Evolutionary conservation across 92 coral and sea anemone species (phyloP).

Genomic region (Phenganax marumi): DNA sequence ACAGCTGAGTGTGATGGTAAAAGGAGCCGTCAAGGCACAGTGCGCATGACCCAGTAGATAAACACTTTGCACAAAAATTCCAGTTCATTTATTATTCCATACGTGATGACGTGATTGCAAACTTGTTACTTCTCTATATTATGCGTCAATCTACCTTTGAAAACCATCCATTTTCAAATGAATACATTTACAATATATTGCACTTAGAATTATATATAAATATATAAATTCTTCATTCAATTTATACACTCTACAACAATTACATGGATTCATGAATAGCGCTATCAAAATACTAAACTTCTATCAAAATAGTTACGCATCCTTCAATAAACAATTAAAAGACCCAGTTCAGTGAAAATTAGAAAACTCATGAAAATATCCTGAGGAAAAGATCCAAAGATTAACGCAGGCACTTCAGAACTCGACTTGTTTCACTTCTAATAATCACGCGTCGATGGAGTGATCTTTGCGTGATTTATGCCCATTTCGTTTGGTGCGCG

Average conservation of each 20-base stretch:
- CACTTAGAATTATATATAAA: neutral
- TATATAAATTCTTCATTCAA: neutral
- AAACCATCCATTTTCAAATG: neutral
- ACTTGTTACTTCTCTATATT: no score
- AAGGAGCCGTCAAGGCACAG: no score
- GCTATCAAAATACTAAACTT: neutral
- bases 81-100: neutral
- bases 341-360: neutral
- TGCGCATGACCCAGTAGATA: no score
- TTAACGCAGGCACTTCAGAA: neutral
- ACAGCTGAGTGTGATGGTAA: no score
- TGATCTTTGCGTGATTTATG: conserved; percentile 23
- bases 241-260: neutral
- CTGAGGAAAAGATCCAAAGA: neutral
- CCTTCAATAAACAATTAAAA: neutral
- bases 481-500: conserved; percentile 22
- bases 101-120: no score
- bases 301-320: neutral
- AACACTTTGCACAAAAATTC: neutral
- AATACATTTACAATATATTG: neutral
- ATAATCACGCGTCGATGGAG: conserved; percentile 24
- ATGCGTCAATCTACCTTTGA: neutral
- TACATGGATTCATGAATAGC: neutral
- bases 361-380: no score
- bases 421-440: neutral